These are phyloP conservation scores for Dicroscelio sp. DNA, from an alignment of 2,888 invertebrate species.

Conservation along the genomic window DNA sequence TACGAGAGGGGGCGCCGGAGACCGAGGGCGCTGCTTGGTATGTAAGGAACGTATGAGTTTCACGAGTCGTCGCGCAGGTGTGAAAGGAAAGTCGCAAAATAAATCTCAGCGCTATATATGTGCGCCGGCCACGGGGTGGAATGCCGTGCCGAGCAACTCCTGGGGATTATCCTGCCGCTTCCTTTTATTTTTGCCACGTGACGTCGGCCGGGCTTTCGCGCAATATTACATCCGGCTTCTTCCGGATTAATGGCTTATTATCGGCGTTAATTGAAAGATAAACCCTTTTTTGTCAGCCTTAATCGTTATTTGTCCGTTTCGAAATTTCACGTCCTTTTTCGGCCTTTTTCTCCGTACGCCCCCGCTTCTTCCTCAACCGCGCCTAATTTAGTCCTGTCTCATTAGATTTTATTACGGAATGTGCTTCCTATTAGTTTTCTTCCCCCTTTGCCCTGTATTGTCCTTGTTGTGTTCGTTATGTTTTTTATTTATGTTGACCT, in stretches of 20 bases:
- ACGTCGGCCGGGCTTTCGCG: constrained; percentile 55
- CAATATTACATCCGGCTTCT: constrained; percentile 66
- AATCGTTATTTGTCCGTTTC: too few relatives aligned
- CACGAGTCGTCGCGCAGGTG: constrained; percentile 88
- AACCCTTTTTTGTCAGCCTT: constrained; percentile 23
- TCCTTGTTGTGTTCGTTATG: too few relatives aligned
- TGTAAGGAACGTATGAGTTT: constrained; percentile 86
- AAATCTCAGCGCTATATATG: constrained; percentile 88
- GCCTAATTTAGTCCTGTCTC: too few relatives aligned
- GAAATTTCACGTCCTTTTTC: neutral
- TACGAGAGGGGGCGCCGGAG: constrained; percentile 58
- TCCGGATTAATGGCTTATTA: constrained; percentile 64
- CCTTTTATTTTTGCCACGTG: constrained; percentile 73
- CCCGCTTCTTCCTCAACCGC: too few relatives aligned
- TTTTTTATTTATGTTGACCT: too few relatives aligned
- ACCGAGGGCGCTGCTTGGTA: constrained; percentile 71
- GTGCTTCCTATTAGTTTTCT: too few relatives aligned
- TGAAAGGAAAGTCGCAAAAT: constrained; percentile 88
- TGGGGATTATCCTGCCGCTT: constrained; percentile 83
- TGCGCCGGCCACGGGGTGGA: constrained; percentile 78
- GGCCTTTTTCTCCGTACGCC: neutral
- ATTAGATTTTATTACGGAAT: too few relatives aligned
- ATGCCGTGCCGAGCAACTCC: too few relatives aligned
- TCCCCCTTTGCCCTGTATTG: too few relatives aligned
- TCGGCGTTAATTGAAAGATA: constrained; percentile 66